These are phyloP conservation scores for Onychostoma macrolepis DNA, from an alignment of 2,113 vertebrate species.

Conservation along the genomic window DNA sequence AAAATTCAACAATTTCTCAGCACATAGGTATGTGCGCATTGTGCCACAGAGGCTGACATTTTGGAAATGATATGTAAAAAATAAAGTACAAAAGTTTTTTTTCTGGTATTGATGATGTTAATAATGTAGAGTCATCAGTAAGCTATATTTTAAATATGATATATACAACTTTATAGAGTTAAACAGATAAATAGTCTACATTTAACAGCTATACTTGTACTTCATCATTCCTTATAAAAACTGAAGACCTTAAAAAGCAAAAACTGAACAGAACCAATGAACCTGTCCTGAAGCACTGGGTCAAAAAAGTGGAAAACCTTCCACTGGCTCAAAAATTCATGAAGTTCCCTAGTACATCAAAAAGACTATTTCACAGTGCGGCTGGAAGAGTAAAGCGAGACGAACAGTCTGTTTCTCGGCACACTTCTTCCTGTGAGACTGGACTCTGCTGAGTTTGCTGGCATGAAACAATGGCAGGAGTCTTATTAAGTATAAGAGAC, in stretches of 20 bases:
- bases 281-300: not conserved
- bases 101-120: too few relatives aligned
- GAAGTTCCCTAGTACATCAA: constrained; percentile 18
- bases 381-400: not conserved
- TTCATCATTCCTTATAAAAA: constrained; percentile 6
- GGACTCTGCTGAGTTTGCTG: constrained; percentile 38
- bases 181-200: not conserved
- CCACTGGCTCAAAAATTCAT: not conserved
- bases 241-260: not conserved
- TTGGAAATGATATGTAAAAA: not conserved
- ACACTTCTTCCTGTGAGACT: constrained; percentile 19
- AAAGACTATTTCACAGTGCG: constrained; percentile 26
- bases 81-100: too few relatives aligned
- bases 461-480: constrained; percentile 41
- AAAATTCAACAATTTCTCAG: not conserved
- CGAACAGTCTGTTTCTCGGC: not conserved
- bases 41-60: not conserved
- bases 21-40: not conserved
- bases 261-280: not conserved
- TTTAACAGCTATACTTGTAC: not conserved
- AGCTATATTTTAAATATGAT: not conserved
- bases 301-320: constrained; percentile 3
- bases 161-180: not conserved
- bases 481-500: constrained; percentile 47
- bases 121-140: not conserved